Percentiles rank a stretch among this genome's conserved stretches.
phyloP scores from a whole-genome alignment of 2,888 invertebrate genomes.

The Syrista parreyssii region DNA sequence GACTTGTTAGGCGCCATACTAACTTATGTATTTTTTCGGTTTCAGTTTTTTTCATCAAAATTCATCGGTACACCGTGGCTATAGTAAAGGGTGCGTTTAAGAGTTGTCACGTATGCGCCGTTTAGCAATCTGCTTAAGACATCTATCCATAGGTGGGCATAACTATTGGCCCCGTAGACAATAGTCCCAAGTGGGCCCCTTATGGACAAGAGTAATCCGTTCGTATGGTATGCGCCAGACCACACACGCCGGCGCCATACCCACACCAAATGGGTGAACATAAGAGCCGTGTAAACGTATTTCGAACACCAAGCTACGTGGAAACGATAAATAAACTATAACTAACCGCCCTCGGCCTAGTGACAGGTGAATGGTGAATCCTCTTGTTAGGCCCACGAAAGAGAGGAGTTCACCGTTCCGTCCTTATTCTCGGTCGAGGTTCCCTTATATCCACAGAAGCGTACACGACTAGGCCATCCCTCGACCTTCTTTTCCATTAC shows the following conservation, averaged over 20 bases:
- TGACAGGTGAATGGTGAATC: conserved; percentile 65
- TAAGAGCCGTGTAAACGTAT: conserved; percentile 56
- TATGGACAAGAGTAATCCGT: conserved; percentile 55
- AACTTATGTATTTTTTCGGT: not conserved
- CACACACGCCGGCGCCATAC: conserved; percentile 64
- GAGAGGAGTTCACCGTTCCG: not conserved
- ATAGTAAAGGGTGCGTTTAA: not conserved
- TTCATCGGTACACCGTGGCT: not conserved
- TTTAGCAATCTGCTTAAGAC: conserved; percentile 59
- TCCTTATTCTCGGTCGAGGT: not conserved
- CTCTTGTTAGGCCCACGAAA: conserved; percentile 57
- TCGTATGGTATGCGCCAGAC: conserved; percentile 59
- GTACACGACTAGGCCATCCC: not conserved
- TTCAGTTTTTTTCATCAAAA: not conserved
- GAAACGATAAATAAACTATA: conserved; percentile 65
- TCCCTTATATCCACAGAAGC: not conserved
- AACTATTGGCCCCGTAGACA: conserved; percentile 18
- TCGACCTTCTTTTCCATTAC: too few relatives aligned
- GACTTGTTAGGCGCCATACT: not conserved
- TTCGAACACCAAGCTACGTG: conserved; percentile 58
- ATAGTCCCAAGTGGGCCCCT: conserved; percentile 9
- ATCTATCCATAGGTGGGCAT: conserved; percentile 42
- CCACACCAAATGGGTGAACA: conserved; percentile 55
- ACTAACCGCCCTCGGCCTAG: conserved; percentile 61
- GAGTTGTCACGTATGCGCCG: conserved; percentile 42